Conservation (phyloP, 2,888 invertebrate species). For the Eupithecia subfuscata region DNA sequence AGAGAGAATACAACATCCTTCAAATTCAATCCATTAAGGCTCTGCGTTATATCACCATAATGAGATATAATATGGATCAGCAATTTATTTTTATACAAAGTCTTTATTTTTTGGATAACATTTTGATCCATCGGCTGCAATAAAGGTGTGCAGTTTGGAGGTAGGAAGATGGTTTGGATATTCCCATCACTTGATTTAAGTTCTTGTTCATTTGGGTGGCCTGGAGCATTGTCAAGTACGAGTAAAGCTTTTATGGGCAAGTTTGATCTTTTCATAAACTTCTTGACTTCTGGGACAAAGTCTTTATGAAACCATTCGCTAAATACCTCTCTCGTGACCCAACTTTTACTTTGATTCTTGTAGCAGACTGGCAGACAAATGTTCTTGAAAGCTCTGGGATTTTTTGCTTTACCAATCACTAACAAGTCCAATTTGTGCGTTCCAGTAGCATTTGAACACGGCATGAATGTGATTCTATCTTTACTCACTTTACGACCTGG, state of each 20-base stretch:
- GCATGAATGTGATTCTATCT: conserved; percentile 47
- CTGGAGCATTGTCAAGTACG: conserved; percentile 40
- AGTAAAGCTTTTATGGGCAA: conserved; percentile 49
- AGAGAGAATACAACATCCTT: conserved; percentile 42
- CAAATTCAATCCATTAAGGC: conserved; percentile 46
- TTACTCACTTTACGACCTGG: conserved; percentile 46
- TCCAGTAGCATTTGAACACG: conserved; percentile 49
- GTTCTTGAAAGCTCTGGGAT: conserved; percentile 48
- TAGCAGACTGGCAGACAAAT: conserved; percentile 49
- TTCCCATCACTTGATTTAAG: conserved; percentile 52
- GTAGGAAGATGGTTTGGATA: conserved; percentile 49
- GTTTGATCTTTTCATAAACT: conserved; percentile 34
- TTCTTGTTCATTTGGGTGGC: conserved; percentile 51
- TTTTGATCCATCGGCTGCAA: too few relatives aligned
- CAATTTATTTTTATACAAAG: conserved; percentile 43
- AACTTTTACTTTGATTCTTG: conserved; percentile 45
- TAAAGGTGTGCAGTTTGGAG: conserved; percentile 45
- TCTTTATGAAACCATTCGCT: conserved; percentile 48
- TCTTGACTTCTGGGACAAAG: conserved; percentile 44
- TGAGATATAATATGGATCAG: conserved; percentile 47
- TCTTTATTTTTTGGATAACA: too few relatives aligned
- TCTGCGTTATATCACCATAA: conserved; percentile 40
- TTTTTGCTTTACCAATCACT: conserved; percentile 49
- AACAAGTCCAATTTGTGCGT: conserved; percentile 44
- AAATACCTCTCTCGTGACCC: conserved; percentile 50